Conservation (phyloP, 2,113 vertebrate genomes). For the Narcine bancroftii region DNA sequence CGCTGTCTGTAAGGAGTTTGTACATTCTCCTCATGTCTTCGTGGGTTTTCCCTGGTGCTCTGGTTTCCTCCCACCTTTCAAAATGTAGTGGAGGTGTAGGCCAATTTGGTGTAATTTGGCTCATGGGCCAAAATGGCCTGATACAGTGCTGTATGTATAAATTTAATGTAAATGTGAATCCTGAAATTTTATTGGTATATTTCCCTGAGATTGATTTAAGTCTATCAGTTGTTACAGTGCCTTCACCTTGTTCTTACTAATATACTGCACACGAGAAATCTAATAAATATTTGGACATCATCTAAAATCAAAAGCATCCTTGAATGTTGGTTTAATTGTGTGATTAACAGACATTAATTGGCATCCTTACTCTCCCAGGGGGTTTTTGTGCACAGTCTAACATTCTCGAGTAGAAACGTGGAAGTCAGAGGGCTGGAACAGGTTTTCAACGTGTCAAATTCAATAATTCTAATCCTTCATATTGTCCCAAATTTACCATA, state of each 20-base stretch:
- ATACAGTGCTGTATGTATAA: too few relatives aligned
- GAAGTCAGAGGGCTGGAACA: neutral
- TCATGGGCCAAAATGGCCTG: too few relatives aligned
- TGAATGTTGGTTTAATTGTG: neutral
- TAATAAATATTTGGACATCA: neutral
- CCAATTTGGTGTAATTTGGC: too few relatives aligned
- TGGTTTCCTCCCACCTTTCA: too few relatives aligned
- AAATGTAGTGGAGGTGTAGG: too few relatives aligned
- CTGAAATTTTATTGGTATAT: neutral
- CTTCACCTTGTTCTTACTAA: neutral
- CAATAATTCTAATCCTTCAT: too few relatives aligned
- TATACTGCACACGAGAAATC: neutral
- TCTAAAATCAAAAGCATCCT: neutral
- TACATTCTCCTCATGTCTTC: too few relatives aligned
- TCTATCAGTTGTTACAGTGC: too few relatives aligned
- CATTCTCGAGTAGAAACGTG: neutral
- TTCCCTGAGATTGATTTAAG: too few relatives aligned
- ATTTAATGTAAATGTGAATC: too few relatives aligned
- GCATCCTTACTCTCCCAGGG: neutral
- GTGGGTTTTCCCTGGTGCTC: too few relatives aligned
- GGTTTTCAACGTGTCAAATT: neutral
- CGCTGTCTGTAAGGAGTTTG: too few relatives aligned
- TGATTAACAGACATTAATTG: neutral
- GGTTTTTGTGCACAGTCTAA: neutral
- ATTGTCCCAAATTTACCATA: neutral